Evolutionary conservation across 1,140 invertebrate genomes (phyloP).

Genomic region (Anoplolepis gracilipes): DNA sequence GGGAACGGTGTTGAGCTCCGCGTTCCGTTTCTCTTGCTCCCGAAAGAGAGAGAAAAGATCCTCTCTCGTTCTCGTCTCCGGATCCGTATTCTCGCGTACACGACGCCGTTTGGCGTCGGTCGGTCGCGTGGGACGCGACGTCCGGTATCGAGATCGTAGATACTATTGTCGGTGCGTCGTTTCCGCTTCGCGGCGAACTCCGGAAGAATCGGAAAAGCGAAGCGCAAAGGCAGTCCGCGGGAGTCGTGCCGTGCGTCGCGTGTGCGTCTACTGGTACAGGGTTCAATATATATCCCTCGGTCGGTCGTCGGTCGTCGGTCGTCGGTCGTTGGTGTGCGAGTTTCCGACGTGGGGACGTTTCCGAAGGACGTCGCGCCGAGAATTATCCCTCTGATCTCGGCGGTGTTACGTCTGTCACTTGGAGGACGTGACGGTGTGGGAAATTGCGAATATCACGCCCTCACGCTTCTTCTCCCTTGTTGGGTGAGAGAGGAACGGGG

Average conservation of each 20-base stretch:
- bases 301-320: too few species aligned
- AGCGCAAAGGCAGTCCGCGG: not conserved
- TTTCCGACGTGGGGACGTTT: conserved; percentile 20
- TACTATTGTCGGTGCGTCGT: conserved; percentile 36
- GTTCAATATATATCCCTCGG: conserved; percentile 16
- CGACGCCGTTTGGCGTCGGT: conserved; percentile 7
- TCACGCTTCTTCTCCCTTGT: not conserved
- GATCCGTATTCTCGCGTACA: not conserved
- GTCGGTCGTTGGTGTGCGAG: not conserved
- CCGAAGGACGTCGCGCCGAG: conserved; percentile 18
- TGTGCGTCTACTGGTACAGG: not conserved
- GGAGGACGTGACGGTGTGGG: conserved; percentile 39
- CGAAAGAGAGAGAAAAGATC: not conserved
- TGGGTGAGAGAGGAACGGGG: not conserved
- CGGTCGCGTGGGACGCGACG: conserved; percentile 25
- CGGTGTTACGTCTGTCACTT: not conserved
- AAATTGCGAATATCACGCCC: conserved; percentile 43
- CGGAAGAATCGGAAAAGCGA: conserved; percentile 12
- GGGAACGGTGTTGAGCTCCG: conserved; percentile 22
- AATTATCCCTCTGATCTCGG: conserved; percentile 23
- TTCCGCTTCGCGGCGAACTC: not conserved
- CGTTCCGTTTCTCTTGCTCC: not conserved
- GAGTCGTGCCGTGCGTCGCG: not conserved
- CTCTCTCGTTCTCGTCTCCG: not conserved
- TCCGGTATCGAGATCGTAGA: conserved; percentile 25